Evolutionary conservation across 2,888 invertebrate genomes (phyloP).

Genomic region (Epinotia brunnichana): DNA sequence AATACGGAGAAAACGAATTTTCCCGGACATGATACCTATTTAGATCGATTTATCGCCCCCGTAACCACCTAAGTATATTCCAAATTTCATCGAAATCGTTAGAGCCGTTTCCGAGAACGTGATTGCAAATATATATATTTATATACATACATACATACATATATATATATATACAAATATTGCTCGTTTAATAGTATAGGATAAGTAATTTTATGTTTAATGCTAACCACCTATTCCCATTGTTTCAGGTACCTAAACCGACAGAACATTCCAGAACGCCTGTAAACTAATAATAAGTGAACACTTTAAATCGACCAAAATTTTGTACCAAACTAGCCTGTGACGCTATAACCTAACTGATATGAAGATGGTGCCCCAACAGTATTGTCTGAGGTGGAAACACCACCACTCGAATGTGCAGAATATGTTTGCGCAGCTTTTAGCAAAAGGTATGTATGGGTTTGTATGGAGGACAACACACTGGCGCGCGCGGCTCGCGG

Average conservation of each 20-base stretch:
- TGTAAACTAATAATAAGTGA: conserved; percentile 37
- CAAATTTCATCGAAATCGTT: too few relatives aligned
- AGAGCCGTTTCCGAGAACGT: too few relatives aligned
- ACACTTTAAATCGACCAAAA: conserved; percentile 59
- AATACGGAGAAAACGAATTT: too few relatives aligned
- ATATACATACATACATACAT: too few relatives aligned
- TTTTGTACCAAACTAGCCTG: conserved; percentile 62
- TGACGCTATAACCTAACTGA: conserved; percentile 45
- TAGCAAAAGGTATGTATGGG: conserved; percentile 84
- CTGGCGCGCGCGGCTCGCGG: not conserved
- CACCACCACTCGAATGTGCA: conserved; percentile 96
- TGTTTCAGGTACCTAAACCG: conserved; percentile 30
- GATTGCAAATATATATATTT: too few relatives aligned
- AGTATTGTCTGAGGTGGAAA: conserved; percentile 96
- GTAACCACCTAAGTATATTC: too few relatives aligned
- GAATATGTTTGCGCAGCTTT: conserved; percentile 93
- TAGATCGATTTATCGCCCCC: too few relatives aligned
- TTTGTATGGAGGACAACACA: not conserved
- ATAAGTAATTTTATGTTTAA: too few relatives aligned
- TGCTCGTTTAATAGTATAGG: too few relatives aligned
- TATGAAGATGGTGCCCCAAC: conserved; percentile 89
- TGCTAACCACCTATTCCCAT: not conserved
- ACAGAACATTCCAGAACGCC: conserved; percentile 25
- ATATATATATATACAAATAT: too few relatives aligned
- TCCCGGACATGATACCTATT: too few relatives aligned